Conservation (phyloP, 2,797 vertebrate genomes). For the Podarcis siculus region DNA sequence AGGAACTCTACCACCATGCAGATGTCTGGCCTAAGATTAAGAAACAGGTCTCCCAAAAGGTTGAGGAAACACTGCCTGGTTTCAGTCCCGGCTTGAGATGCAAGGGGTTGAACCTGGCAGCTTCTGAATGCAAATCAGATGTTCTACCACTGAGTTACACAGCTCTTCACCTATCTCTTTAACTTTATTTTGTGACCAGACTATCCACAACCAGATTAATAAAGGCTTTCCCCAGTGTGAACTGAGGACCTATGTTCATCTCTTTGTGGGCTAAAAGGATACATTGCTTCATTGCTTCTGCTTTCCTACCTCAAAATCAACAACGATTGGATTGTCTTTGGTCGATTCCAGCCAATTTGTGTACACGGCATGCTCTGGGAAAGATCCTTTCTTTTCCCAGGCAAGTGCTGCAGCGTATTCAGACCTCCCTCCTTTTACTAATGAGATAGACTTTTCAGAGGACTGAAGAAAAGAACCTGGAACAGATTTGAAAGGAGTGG, state of each 20-base stretch:
- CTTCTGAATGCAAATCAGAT: too few species aligned
- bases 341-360: constrained; percentile 87
- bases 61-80: too few species aligned
- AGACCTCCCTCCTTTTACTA: constrained; percentile 84
- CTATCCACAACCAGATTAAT: neutral
- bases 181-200: neutral
- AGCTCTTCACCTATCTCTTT: too few species aligned
- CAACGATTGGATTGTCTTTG: constrained; percentile 86
- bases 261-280: neutral
- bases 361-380: constrained; percentile 77
- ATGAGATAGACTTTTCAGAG: constrained; percentile 86
- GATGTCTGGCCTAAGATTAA: too few species aligned
- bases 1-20: too few species aligned
- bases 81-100: too few species aligned
- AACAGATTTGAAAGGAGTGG: constrained; percentile 27
- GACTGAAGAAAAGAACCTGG: constrained; percentile 88
- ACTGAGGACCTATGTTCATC: neutral
- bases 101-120: too few species aligned
- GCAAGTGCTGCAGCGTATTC: constrained; percentile 84
- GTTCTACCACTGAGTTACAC: too few species aligned
- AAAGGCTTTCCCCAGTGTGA: neutral
- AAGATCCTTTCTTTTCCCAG: constrained; percentile 80
- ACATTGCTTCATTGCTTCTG: neutral
- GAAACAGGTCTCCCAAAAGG: too few species aligned
- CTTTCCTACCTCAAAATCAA: constrained; percentile 85